Evolutionary conservation across 2,113 vertebrate species (phyloP), one percentile per base, ranked within the genome.

Genomic region (Alexandromys fortis): DNA sequence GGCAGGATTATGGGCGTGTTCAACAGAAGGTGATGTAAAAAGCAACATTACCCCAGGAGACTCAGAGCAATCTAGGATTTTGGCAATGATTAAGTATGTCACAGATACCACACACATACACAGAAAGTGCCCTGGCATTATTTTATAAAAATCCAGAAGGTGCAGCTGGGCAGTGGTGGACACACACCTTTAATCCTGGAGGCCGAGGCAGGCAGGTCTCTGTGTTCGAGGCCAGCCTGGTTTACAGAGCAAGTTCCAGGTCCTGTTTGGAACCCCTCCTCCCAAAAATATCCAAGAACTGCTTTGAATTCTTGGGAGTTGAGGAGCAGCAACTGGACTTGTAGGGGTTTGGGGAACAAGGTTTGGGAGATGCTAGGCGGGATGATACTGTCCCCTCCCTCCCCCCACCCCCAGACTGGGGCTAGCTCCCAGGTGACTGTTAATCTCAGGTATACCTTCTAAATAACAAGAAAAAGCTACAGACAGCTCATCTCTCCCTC

Each of bases 21-120:
- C 87, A 97, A 98, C 97, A 97, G 85, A 90, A 83, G 89, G 86
- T 92, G 89, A 94, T 86, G 82, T 38, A 87, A 87, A 86, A 86
- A 95, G 55, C 30, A 30, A 30, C n/a, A 73, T 3, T 10, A 72
- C 42, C 38, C 26, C 17, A 13, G 0, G 3, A 52, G 97, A 33
- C 65, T 68, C 2, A 28, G 30, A 49, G 24, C 22, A 52, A 21
- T 52, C 85, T 87, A 68, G 42, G 12, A 16, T 22, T 87, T 87
- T 98, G 98, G 98, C 98, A 97, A 96, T 96, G 92, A 89, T 97
- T 98, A 98, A 98, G 97, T 89, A 97, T 92, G 88, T 86, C 68
- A 90, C 33, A 73, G 67, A 63, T 91, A 63, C n/a, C 95, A 91
- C 89, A 93, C 90, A 95, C 95, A 92, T 86, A 95, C 95, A 93